Evolutionary conservation across 2,888 invertebrate genomes (phyloP).

Genomic region (Drepanosiphum platanoidis): DNA sequence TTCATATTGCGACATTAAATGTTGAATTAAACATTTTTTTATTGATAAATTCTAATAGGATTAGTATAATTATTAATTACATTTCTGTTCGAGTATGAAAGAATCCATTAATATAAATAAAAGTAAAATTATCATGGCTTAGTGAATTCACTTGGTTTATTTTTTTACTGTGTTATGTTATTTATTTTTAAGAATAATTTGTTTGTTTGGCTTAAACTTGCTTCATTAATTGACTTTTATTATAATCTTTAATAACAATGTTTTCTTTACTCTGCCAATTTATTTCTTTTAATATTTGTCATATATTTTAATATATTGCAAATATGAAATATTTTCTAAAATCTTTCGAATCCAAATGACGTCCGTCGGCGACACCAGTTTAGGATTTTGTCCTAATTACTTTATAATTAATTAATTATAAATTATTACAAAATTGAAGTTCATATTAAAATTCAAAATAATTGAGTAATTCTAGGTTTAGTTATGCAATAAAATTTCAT

Average conservation of each 20-base stretch:
- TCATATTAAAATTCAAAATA: too few species aligned
- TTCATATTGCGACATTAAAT: too few species aligned
- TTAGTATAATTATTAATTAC: background rate
- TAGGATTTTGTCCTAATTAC: background rate
- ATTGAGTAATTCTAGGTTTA: background rate
- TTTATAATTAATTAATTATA: background rate
- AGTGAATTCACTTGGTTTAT: background rate
- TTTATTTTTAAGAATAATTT: background rate
- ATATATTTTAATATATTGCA: background rate
- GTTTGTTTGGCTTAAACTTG: background rate
- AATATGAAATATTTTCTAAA: background rate
- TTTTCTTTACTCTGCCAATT: constrained; percentile 51
- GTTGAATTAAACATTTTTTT: background rate
- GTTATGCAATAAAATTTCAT: background rate
- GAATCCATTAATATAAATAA: too few species aligned
- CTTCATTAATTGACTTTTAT: background rate
- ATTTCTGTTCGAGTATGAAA: too few species aligned
- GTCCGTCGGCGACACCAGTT: constrained; percentile 34
- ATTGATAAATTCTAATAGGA: background rate
- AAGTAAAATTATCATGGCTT: background rate
- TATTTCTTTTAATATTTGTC: background rate
- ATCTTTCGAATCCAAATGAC: constrained; percentile 35
- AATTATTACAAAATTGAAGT: background rate
- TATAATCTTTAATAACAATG: background rate
- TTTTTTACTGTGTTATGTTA: background rate